These are phyloP conservation scores for Habrosyne pyritoides DNA, from an alignment of 2,888 invertebrate genomes.

Conservation along the genomic window DNA sequence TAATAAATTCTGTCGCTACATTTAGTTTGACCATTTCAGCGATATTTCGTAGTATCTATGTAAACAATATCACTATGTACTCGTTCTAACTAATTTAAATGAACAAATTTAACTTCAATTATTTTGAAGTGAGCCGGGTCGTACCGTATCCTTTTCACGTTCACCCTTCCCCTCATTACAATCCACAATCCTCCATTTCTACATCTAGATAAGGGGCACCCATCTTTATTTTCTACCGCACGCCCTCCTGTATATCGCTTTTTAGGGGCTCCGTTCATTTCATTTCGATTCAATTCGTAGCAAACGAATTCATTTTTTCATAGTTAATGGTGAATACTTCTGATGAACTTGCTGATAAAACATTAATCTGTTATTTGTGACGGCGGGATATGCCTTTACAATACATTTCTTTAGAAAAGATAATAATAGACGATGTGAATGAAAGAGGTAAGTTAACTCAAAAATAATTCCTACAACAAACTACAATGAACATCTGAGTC, in stretches of 20 bases:
- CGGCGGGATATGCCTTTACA: slow-evolving; percentile 52
- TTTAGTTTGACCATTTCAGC: not conserved
- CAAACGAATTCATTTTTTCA: slow-evolving; percentile 76
- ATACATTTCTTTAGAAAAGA: slow-evolving; percentile 32
- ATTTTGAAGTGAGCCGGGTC: slow-evolving; percentile 77
- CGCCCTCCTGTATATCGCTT: slow-evolving; percentile 61
- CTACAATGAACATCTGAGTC: slow-evolving; percentile 13
- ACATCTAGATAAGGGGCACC: slow-evolving; percentile 78
- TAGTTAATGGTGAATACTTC: slow-evolving; percentile 59
- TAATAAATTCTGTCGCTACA: not conserved
- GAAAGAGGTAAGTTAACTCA: slow-evolving; percentile 22
- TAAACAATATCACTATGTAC: slow-evolving; percentile 43
- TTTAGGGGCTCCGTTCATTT: slow-evolving; percentile 72
- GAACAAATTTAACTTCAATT: slow-evolving; percentile 83
- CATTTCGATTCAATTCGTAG: slow-evolving; percentile 77
- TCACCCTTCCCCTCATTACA: slow-evolving; percentile 78
- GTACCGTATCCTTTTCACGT: slow-evolving; percentile 76
- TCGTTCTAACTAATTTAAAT: slow-evolving; percentile 70
- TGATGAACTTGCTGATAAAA: slow-evolving; percentile 72
- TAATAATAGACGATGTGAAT: slow-evolving; percentile 33
- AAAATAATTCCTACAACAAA: slow-evolving; percentile 18
- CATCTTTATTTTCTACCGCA: slow-evolving; percentile 71
- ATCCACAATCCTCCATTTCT: slow-evolving; percentile 75
- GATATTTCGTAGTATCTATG: slow-evolving; percentile 29
- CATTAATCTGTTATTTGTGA: slow-evolving; percentile 65